These are phyloP conservation scores for Neocrepidodera transversa DNA, from an alignment of 2,888 invertebrate genomes.

Conservation along the genomic window DNA sequence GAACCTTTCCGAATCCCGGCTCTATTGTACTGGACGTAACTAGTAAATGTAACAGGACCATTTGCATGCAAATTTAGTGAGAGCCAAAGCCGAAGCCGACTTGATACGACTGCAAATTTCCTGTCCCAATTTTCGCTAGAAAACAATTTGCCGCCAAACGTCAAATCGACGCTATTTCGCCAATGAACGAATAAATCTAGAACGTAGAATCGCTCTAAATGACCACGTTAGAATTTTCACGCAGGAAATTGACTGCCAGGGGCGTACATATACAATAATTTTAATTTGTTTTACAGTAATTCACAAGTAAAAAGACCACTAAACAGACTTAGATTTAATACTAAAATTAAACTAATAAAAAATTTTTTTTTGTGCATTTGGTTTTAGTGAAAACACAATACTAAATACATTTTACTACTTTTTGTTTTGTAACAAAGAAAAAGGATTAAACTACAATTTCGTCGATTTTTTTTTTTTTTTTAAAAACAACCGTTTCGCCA, in stretches of 20 bases:
- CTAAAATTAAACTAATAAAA: no score
- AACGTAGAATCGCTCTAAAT: neutral
- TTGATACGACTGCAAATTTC: conserved; percentile 29
- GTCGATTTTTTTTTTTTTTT: no score
- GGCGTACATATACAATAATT: neutral
- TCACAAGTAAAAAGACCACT: no score
- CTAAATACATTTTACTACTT: no score
- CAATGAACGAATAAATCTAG: conserved; percentile 4
- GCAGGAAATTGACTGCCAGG: neutral
- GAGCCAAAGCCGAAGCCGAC: conserved; percentile 4
- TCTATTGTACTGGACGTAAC: conserved; percentile 9
- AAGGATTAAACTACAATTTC: no score
- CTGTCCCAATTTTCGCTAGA: conserved; percentile 32
- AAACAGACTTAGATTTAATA: no score
- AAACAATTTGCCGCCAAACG: conserved; percentile 36
- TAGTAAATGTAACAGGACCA: conserved; percentile 11
- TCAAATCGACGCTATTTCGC: conserved; percentile 15
- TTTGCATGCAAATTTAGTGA: conserved; percentile 25
- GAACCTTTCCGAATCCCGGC: neutral
- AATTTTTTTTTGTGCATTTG: no score
- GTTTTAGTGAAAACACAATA: no score
- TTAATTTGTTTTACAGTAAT: no score
- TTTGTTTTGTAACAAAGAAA: no score
- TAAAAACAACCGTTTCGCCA: no score
- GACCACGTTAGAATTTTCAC: conserved; percentile 6